Base-by-base conservation (phyloP, 2,797 vertebrate genomes). In the Phataginus tetradactyla region DNA sequence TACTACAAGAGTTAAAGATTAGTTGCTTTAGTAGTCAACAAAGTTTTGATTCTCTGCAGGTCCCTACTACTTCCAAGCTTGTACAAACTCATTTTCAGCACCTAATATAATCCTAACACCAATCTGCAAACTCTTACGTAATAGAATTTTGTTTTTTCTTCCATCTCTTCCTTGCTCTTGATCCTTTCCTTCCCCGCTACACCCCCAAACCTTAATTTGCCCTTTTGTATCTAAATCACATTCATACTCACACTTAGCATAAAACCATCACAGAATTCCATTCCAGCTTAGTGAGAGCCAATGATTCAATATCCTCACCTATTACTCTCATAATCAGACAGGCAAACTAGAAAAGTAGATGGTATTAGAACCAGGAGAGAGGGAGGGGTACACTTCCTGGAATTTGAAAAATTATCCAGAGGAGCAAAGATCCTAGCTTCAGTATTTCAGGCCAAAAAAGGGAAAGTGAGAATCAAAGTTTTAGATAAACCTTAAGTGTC, bases 351-450 rank as follows among this genome's bases (percentile, higher is more conserved):
- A 79, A 90, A 59, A 95, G 51, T 12, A 91, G 18, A 71, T 34
- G 37, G 8, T 64, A 13, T 92, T 81, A 91, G 78, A 96, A 89
- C 59, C 42, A 83, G 21, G n/a, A 53, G 21, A 78, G 34, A 72
- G 45, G 45, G 21, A 78, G 13, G 9, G 27, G 11, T 81, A 37
- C 1, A 55, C 27, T 90, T 83, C 77, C 37, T 77, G 45, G 32
- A 90, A 90, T 86, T 69, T 87, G 57, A 29, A 87, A 94, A 96
- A 71, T 63, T 59, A 91, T 15, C 74, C 66, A 85, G 21, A 92
- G 51, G 39, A 92, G 63, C n/a, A 75, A 95, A 94, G 42, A 94
- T 79, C 17, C 49, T 21, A 69, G 45, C 13, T 66, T 94, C 94
- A 53, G 4, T 25, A 37, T 45, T 45, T 32, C 39, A 91, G 32